Conservation (phyloP, 2,797 vertebrate genomes). For the Apodemus agrarius region DNA sequence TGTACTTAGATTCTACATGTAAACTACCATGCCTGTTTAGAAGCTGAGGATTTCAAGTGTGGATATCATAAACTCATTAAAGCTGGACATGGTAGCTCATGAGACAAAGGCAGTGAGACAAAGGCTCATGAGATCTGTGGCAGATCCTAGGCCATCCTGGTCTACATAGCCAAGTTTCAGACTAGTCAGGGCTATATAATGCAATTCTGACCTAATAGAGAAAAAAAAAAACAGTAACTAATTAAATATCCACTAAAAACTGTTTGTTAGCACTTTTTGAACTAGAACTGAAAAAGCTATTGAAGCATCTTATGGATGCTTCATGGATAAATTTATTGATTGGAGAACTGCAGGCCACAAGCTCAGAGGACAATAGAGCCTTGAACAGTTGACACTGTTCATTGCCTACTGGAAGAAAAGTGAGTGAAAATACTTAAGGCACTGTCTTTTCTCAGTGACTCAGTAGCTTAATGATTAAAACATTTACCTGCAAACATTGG, state of each 20-base stretch:
- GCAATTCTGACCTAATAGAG: background rate
- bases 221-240: background rate
- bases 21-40: background rate
- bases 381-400: conserved; percentile 31
- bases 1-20: background rate
- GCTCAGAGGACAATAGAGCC: conserved; percentile 49
- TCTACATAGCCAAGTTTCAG: background rate
- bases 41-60: conserved; percentile 51
- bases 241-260: background rate
- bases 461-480: conserved; percentile 49
- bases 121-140: no score
- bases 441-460: conserved; percentile 35
- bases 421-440: conserved; percentile 51
- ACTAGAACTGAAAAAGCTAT: conserved; percentile 55
- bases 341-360: conserved; percentile 16
- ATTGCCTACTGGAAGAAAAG: conserved; percentile 39
- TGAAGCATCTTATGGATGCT: conserved; percentile 14
- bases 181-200: background rate
- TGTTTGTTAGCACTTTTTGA: conserved; percentile 61
- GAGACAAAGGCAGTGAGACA: background rate
- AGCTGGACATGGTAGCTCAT: background rate
- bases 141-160: background rate
- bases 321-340: conserved; percentile 5
- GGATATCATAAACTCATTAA: conserved; percentile 52
- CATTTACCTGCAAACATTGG: conserved; percentile 35